phyloP scores from a whole-genome alignment of 2,113 vertebrate genomes.

The Indri indri region DNA sequence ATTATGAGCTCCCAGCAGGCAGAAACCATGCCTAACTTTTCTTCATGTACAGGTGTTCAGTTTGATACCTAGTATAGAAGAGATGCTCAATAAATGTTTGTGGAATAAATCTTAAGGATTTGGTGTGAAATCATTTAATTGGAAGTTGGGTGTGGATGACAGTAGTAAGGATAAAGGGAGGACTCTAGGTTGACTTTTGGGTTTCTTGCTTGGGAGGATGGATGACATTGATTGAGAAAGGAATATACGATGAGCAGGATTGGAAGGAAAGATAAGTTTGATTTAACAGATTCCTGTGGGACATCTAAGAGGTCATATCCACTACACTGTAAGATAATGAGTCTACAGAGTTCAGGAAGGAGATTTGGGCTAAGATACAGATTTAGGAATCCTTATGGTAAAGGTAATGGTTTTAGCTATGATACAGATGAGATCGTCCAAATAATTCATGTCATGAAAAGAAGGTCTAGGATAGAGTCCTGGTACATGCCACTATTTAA shows the following conservation, averaged over 20 bases:
- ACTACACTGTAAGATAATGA: neutral
- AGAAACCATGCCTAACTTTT: neutral
- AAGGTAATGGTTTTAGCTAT: neutral
- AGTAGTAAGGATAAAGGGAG: neutral
- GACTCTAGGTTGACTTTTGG: constrained; percentile 14
- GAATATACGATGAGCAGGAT: neutral
- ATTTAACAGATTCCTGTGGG: neutral
- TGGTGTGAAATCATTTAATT: constrained; percentile 31
- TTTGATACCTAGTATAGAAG: neutral
- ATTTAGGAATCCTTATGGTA: neutral
- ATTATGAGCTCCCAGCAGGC: neutral
- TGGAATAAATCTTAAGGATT: constrained; percentile 42
- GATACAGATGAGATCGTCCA: neutral
- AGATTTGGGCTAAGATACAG: neutral
- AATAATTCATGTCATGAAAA: neutral
- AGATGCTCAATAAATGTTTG: neutral
- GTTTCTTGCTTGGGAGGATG: neutral
- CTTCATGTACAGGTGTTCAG: neutral
- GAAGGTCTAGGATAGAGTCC: neutral
- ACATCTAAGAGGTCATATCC: neutral
- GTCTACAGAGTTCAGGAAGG: neutral
- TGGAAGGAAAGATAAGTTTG: constrained; percentile 25
- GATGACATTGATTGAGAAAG: neutral
- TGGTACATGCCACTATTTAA: neutral
- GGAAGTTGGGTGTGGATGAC: neutral